A percentile compares a stretch with the other conserved stretches of the same genome.
These are phyloP conservation scores for Anarrhichthys ocellatus DNA, from an alignment of 2,113 vertebrate species.

Conservation along the genomic window DNA sequence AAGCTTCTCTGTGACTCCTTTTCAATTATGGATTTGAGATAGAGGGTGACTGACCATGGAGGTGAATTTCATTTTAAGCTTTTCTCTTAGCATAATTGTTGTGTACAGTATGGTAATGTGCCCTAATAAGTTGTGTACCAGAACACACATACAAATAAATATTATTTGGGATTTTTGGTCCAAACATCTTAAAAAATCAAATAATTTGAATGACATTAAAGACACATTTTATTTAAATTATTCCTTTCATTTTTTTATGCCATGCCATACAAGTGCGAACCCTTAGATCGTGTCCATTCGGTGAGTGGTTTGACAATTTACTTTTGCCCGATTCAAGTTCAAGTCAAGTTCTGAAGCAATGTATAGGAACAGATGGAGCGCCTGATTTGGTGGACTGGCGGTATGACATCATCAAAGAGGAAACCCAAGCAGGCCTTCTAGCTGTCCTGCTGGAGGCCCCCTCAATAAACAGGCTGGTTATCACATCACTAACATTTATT, in stretches of 20 bases:
- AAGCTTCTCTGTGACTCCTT: not conserved
- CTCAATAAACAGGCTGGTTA: constrained; percentile 97
- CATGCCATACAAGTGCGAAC: not conserved
- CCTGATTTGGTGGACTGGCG: constrained; percentile 34
- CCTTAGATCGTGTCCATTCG: not conserved
- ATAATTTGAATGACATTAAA: not conserved
- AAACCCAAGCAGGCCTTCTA: constrained; percentile 77
- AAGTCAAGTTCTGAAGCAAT: not conserved
- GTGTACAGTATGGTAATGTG: not conserved
- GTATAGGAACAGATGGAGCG: not conserved
- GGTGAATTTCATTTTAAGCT: not conserved
- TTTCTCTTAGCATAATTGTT: not conserved
- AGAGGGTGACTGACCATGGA: not conserved
- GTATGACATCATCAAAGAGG: constrained; percentile 87
- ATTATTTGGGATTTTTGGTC: too few species aligned
- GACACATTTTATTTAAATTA: not conserved
- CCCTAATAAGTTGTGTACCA: not conserved
- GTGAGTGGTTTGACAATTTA: not conserved
- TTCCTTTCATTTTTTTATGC: not conserved
- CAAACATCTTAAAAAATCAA: not conserved
- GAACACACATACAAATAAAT: not conserved
- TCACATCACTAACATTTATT: constrained; percentile 99
- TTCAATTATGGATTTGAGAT: not conserved
- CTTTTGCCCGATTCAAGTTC: not conserved
- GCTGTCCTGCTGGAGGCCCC: constrained; percentile 80